Evolutionary conservation across 2,888 invertebrate species (phyloP), one percentile per base, ranked within the genome.

Genomic region (Heliconius cydno): DNA sequence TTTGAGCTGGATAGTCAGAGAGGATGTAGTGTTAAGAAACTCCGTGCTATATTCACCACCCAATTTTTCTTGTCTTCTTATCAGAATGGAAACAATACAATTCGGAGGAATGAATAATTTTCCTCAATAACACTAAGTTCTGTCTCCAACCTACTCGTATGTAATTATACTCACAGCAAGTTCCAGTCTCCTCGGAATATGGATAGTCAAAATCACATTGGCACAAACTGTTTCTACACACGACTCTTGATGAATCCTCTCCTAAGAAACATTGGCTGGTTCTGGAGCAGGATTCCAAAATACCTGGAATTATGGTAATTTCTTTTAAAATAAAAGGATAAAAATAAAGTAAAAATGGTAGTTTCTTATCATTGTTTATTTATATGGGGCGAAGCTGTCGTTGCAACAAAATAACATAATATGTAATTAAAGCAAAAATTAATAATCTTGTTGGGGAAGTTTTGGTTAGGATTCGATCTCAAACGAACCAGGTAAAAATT

Each of bases 191-290:
- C 52, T 93, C 94, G 0, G 90, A 90, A 80, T 90, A 94, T 0
- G 91, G 90, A 41, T 84, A 90, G 0, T 88, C 81, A 80, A 93
- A 95, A 66, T 88, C 85, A 28, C 95, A 95, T 57, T 94, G 94
- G 19, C 95, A 95, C 0, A 90, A 10, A 0, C 92, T 88, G 85
- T 95, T 95, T 2, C 95, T 83, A 77, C 95, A 95, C 0, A 91
- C 90, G 0, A 89, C 77, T 0, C 91, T 87, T 0, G 92, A 86
- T 0, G 84, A 67, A 0, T 85, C 85, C 0, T 81, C 74, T 10
- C 34, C 28, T 1, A 94, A 84, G 82, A 80, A 95, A 65, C 95
- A 95, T 67, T 94, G 84, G 38, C 92, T 92, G 25, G 85, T 87
- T 0, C 90, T 85, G 0, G 83, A 75, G 80, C 95, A 95, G 0